Evolutionary conservation across 1,140 invertebrate genomes (phyloP).

Genomic region (Drosophila biarmipes): DNA sequence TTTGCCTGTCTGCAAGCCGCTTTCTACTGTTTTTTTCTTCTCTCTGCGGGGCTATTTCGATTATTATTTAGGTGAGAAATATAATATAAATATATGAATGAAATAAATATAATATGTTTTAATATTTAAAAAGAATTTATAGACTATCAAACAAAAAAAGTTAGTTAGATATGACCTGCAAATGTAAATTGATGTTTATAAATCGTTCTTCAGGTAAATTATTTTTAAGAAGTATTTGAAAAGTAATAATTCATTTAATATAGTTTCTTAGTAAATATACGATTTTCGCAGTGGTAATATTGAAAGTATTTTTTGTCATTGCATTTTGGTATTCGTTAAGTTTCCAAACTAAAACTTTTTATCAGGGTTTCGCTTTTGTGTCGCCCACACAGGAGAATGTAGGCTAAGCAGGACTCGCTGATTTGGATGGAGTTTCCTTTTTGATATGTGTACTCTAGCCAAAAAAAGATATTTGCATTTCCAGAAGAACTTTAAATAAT

Average conservation of each 20-base stretch:
- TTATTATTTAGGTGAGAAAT: background rate
- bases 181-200: too few species aligned
- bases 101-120: too few species aligned
- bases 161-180: too few species aligned
- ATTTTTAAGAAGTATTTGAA: too few species aligned
- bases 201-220: too few species aligned
- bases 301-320: background rate
- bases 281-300: too few species aligned
- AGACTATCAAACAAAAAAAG: too few species aligned
- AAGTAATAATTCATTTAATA: too few species aligned
- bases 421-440: constrained; percentile 30
- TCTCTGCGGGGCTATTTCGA: constrained; percentile 1
- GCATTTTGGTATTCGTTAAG: background rate
- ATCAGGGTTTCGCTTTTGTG: constrained; percentile 13
- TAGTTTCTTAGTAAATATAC: too few species aligned
- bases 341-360: constrained; percentile 1
- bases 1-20: constrained; percentile 30
- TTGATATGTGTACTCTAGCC: constrained; percentile 5
- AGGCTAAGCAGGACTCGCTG: constrained; percentile 45
- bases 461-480: background rate
- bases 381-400: constrained; percentile 19
- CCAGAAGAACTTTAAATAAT: background rate
- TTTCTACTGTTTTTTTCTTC: background rate
- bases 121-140: too few species aligned
- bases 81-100: too few species aligned